These are phyloP conservation scores for Hyperopisus bebe DNA, from an alignment of 2,113 vertebrate species.

Conservation along the genomic window DNA sequence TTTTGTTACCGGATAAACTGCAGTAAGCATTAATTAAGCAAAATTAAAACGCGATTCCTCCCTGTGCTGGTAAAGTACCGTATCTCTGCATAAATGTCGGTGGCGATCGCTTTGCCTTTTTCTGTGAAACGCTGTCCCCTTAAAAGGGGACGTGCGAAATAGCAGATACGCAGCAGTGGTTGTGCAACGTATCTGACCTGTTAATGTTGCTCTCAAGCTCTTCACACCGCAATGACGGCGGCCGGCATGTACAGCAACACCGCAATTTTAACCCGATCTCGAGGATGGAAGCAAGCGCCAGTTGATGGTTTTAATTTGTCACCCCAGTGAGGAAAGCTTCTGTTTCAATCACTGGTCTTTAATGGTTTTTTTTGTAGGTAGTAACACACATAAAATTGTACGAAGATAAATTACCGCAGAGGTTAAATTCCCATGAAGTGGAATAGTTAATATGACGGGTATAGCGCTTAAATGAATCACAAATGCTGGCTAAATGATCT, in stretches of 20 bases:
- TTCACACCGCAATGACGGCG: not conserved
- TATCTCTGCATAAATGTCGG: not conserved
- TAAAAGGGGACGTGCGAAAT: not conserved
- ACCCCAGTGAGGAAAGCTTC: not conserved
- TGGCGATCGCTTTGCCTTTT: not conserved
- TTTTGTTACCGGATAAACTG: not conserved
- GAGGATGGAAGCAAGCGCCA: not conserved
- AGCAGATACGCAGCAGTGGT: not conserved
- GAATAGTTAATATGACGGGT: not conserved
- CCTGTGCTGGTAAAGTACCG: not conserved
- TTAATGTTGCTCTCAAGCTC: not conserved
- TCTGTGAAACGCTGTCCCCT: not conserved
- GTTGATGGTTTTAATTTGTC: not conserved
- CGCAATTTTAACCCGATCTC: not conserved
- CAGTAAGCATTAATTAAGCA: not conserved
- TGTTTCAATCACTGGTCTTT: not conserved
- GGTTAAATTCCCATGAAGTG: not conserved
- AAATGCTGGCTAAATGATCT: not conserved
- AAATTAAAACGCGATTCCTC: not conserved
- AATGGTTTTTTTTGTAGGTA: not conserved
- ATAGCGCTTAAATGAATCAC: not conserved
- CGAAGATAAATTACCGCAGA: not conserved
- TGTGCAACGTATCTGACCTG: not conserved
- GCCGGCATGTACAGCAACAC: not conserved
- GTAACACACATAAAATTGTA: not conserved